phyloP scores from a whole-genome alignment of 2,888 invertebrate species.

The Macrophya alboannulata region DNA sequence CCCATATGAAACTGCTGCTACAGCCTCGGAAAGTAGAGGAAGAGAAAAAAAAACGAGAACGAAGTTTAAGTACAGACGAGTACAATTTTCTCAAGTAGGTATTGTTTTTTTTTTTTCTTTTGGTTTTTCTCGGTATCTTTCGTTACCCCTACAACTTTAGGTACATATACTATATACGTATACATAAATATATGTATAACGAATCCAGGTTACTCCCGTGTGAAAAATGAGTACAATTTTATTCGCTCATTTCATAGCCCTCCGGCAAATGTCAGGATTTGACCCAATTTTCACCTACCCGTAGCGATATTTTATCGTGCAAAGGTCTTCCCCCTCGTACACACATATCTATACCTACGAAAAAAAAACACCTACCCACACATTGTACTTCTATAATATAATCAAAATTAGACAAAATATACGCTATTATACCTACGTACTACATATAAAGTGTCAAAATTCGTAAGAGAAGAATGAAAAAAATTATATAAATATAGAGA shows the following conservation, averaged over 20 bases:
- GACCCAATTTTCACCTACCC: conserved; percentile 31
- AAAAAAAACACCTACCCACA: background rate
- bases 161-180: background rate
- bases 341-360: background rate
- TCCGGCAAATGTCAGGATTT: conserved; percentile 21
- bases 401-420: too few species aligned
- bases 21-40: background rate
- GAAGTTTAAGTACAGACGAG: background rate
- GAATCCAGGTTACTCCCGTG: background rate
- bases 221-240: background rate
- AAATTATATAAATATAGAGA: background rate
- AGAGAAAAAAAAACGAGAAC: background rate
- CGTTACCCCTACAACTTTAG: background rate
- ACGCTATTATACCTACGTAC: too few species aligned
- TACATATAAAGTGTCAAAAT: background rate
- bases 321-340: conserved; percentile 9
- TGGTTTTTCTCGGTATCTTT: background rate
- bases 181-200: background rate
- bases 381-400: too few species aligned
- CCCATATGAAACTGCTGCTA: conserved; percentile 1
- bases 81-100: background rate
- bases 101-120: background rate
- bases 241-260: background rate
- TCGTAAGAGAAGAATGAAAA: background rate
- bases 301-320: conserved; percentile 4